Conservation (phyloP, 2,888 invertebrate species). For the Auanema sp. region DNA sequence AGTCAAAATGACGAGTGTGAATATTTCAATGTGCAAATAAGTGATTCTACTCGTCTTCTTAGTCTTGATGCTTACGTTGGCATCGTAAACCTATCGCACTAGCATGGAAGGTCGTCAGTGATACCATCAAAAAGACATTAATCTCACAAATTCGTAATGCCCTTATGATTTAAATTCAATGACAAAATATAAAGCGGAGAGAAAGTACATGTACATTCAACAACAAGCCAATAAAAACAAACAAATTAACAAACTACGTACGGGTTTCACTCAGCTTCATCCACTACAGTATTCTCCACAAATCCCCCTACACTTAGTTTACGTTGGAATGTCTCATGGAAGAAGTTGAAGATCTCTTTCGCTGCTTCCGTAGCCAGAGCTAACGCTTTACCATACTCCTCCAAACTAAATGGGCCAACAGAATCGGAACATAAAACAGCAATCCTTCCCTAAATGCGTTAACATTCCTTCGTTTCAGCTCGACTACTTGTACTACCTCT, state of each 20-base stretch:
- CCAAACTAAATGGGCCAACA: slow-evolving; percentile 6
- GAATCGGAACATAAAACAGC: slow-evolving; percentile 9
- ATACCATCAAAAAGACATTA: slow-evolving; percentile 18
- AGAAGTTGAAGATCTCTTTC: slow-evolving; percentile 13
- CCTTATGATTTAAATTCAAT: no score
- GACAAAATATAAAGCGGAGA: no score
- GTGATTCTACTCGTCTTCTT: no score
- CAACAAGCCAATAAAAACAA: slow-evolving; percentile 8
- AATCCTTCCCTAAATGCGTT: no score
- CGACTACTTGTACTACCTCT: no score
- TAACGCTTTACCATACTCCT: slow-evolving; percentile 12
- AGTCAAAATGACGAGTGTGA: no score
- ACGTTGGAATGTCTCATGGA: slow-evolving; percentile 9
- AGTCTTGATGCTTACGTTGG: not conserved
- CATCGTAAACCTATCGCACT: slow-evolving; percentile 17
- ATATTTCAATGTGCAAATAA: no score
- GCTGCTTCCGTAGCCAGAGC: slow-evolving; percentile 10
- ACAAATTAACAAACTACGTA: no score
- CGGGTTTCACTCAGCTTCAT: no score
- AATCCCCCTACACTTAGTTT: slow-evolving; percentile 14
- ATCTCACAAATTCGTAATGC: slow-evolving; percentile 1
- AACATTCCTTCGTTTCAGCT: no score
- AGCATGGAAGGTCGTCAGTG: slow-evolving; percentile 1
- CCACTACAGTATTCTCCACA: no score
- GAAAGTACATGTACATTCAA: not conserved